Conservation (phyloP, 2,888 invertebrate species). For the Proisotoma minuta region DNA sequence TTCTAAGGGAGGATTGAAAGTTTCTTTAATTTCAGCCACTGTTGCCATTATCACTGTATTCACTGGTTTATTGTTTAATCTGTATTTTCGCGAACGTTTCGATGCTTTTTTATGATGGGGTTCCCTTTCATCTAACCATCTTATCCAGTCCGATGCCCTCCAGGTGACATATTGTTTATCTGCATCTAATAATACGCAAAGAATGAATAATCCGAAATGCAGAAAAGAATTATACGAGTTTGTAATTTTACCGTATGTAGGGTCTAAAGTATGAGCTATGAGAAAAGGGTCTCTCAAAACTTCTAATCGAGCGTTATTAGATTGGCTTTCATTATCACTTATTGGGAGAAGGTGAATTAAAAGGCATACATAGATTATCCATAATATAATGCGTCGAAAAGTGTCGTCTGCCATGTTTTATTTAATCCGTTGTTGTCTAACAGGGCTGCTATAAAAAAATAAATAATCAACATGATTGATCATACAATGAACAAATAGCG, state of each 20-base stretch:
- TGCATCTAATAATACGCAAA: neutral
- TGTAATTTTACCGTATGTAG: slow-evolving; percentile 7
- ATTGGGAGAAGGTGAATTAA: no score
- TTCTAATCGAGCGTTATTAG: no score
- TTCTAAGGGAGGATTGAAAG: slow-evolving; percentile 8
- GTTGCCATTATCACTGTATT: slow-evolving; percentile 26
- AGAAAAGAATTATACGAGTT: no score
- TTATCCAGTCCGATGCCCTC: slow-evolving; percentile 15
- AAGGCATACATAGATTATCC: no score
- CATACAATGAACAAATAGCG: no score
- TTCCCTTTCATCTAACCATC: slow-evolving; percentile 14
- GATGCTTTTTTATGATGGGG: neutral
- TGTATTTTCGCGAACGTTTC: neutral
- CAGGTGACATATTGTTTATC: slow-evolving; percentile 4
- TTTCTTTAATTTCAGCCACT: slow-evolving; percentile 6
- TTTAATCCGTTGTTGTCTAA: no score
- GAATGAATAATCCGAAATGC: no score
- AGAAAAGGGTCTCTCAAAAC: slow-evolving; percentile 10
- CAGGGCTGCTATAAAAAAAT: no score
- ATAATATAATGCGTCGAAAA: no score
- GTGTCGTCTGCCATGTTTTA: no score
- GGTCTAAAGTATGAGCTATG: slow-evolving; percentile 14
- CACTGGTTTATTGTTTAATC: slow-evolving; percentile 9
- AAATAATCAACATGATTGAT: no score
- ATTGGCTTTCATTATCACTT: no score